Evolutionary conservation across 2,113 vertebrate species (phyloP), one percentile per base, ranked within the genome.

Genomic region (Tenrec ecaudatus): DNA sequence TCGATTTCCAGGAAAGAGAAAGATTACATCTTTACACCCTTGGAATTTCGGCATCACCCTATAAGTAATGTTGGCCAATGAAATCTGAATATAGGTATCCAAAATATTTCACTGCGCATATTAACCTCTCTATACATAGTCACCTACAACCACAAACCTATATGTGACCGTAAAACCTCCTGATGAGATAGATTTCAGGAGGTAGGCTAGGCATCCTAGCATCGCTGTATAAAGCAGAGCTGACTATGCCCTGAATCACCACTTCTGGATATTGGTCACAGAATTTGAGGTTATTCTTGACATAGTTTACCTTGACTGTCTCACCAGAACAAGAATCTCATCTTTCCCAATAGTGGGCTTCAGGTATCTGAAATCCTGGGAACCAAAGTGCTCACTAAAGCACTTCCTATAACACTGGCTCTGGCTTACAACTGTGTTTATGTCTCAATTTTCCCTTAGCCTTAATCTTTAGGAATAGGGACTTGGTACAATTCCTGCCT

Each of bases 41-140:
- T 33, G 90, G 40, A 82, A 80, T 29, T 57, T 62, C 23, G n/a
- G 9, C 57, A 11, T 66, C 9, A 14, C 75, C 40, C 73, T 23
- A 1, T 90, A 66, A 76, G 38, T 36, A n/a, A 33, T 57, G 29
- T 64, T 10, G 25, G 40, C 17, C 76, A 82, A 68, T 20, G 19
- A 88, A 96, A 69, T 38, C 12, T 19, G 17, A 91, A 25, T 31
- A 86, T n/a, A 92, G 47, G 31, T 47, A 53, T 73, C 53, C 31
- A 47, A 33, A 71, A 38, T 7, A 68, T 23, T 27, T 20, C 31
- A 69, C 2, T 43, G 57, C 60, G 88, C 38, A 43, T 40, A 81
- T 53, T 27, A 20, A 76, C 27, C 47, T 75, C 64, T 38, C 20
- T 76, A 73, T 11, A 53, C 25, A 79, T 31, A 23, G 75, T 40